Base-by-base conservation (phyloP, 64 coral and sea anemone genomes). In the Trachythela sp. region DNA sequence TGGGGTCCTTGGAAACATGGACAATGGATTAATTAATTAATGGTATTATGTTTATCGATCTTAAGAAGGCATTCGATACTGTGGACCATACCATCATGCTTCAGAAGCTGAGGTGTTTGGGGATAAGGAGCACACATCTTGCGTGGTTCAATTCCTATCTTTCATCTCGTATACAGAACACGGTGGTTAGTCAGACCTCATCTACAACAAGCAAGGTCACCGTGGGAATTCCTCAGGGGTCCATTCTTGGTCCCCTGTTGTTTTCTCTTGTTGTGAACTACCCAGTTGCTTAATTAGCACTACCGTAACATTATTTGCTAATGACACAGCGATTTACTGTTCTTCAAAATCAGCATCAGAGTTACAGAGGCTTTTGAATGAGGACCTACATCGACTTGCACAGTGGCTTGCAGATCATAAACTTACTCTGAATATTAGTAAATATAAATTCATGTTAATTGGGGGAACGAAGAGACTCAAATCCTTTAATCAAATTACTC, bases 241-340 rank as follows among this genome's bases (percentile, higher is more conserved):
- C 77, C 67, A 84, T 92, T 54, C 83, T 87, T 39, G 90, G 90
- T 39, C 90, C 90, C 24, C 90, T 92, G n/a, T 48, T 92, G 37
- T 91, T 85, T 86, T 56, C 85, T 27, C 38, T 70, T 30, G 71
- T 86, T 54, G 48, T 87, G 31, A 92, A 40, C 83, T 92, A 49
- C 85, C 91, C 87, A 56, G 29, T 45, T 92, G 91, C 45, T 36
- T 92, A 84, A 88, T 83, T 30, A 86, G 88, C 84, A 92, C 91
- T 64, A 43, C 36, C 33, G 90, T 83, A 50, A 86, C 86, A 40
- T 75, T 92, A 88, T 92, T 92, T 64, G 91, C 91, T 27, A 85
- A 92, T 88, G 91, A 92, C 77, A 92, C 72, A 83, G 91, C 76
- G 50, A 52, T 92, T 52, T 92, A 88, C 54, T 88, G 91, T 83